These are phyloP conservation scores for Anastrepha ludens DNA, from an alignment of 1,140 invertebrate genomes.

Conservation along the genomic window DNA sequence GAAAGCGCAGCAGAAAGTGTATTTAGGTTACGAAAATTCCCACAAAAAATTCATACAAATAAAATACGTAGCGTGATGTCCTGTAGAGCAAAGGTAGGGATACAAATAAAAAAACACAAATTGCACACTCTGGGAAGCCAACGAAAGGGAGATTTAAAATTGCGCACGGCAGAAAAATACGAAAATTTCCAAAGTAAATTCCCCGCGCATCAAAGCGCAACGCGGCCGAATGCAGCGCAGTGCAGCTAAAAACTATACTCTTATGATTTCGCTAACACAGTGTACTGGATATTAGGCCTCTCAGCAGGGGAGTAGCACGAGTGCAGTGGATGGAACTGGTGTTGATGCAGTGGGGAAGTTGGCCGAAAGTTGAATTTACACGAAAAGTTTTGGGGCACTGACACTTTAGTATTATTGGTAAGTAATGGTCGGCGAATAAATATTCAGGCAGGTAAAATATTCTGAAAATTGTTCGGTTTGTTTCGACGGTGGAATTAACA, in stretches of 20 bases:
- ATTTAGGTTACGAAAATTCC: conserved; percentile 20
- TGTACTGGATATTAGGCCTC: background rate
- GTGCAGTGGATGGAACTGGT: background rate
- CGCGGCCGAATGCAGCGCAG: background rate
- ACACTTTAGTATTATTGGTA: background rate
- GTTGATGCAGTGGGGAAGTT: background rate
- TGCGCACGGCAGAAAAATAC: background rate
- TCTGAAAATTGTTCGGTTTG: no score
- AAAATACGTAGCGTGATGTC: background rate
- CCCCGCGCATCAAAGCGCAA: background rate
- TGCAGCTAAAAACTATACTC: background rate
- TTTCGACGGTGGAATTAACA: no score
- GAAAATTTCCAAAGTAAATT: background rate
- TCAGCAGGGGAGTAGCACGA: background rate
- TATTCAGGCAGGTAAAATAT: no score
- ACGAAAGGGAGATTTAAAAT: background rate
- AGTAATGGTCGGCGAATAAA: background rate
- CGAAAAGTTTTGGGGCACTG: background rate
- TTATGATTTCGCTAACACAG: background rate
- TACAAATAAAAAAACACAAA: background rate
- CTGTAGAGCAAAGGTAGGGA: background rate
- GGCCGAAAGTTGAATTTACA: background rate
- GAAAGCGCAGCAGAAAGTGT: background rate
- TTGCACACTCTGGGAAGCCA: background rate
- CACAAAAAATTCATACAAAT: conserved; percentile 6